phyloP scores from a whole-genome alignment of 2,113 vertebrate species.

The Pteropus alecto region DNA sequence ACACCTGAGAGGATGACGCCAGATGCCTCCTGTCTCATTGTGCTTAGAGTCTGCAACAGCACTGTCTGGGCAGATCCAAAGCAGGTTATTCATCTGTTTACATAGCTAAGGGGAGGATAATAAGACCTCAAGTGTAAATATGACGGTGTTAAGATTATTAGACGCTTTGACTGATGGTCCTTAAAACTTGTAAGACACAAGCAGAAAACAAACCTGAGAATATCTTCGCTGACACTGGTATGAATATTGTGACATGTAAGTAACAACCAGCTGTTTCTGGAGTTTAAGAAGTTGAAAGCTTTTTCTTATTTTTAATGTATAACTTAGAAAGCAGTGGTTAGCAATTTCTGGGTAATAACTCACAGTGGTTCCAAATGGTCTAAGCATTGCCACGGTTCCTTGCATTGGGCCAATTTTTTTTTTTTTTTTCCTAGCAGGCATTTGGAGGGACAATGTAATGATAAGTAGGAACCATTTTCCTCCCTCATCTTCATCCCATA shows the following conservation, averaged over 20 bases:
- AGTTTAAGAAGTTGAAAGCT: neutral
- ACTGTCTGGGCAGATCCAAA: neutral
- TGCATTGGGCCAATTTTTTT: neutral
- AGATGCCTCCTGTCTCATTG: neutral
- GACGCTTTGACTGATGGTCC: neutral
- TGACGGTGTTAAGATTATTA: conserved; percentile 40
- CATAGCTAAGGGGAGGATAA: conserved; percentile 49
- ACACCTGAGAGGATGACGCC: conserved; percentile 33
- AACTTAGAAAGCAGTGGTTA: conserved; percentile 52
- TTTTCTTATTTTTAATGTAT: neutral
- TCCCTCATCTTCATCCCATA: neutral
- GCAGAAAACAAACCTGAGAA: conserved; percentile 36
- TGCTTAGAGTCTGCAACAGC: neutral
- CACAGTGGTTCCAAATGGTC: neutral
- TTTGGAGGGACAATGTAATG: neutral
- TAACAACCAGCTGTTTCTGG: neutral
- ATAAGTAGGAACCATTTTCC: neutral
- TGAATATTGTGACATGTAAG: conserved; percentile 4
- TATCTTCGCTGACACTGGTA: neutral
- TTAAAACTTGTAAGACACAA: conserved; percentile 46
- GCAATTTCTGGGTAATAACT: conserved; percentile 37
- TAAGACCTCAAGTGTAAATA: conserved; percentile 61
- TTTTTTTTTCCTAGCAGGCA: neutral
- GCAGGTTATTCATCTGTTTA: conserved; percentile 54
- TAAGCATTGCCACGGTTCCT: neutral